phyloP scores from a whole-genome alignment of 2,113 vertebrate species.

The Pantherophis guttatus region DNA sequence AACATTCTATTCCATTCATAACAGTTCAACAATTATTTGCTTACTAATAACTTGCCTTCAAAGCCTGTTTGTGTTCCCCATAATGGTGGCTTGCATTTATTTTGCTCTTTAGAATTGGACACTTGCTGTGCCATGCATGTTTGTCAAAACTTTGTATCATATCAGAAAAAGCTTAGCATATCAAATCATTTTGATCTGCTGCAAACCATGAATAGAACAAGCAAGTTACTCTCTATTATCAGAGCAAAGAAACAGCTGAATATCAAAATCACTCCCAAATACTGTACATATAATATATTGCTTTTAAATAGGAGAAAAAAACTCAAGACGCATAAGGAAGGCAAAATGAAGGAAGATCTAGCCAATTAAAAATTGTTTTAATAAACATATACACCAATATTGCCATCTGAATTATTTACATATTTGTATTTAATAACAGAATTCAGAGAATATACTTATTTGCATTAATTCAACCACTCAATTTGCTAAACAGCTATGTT shows the following conservation, averaged over 20 bases:
- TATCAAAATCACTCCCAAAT: constrained; percentile 50
- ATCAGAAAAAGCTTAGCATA: constrained; percentile 78
- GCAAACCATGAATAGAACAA: constrained; percentile 66
- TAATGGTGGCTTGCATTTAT: constrained; percentile 93
- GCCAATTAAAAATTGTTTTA: constrained; percentile 13
- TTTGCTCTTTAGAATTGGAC: constrained; percentile 93
- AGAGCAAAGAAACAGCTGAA: constrained; percentile 58
- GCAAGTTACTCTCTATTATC: constrained; percentile 60
- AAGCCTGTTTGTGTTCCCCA: constrained; percentile 85
- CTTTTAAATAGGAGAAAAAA: neutral
- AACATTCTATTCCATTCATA: constrained; percentile 87
- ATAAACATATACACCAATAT: neutral
- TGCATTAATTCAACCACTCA: constrained; percentile 17
- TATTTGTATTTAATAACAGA: neutral
- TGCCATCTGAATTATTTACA: neutral
- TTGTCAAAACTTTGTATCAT: constrained; percentile 83
- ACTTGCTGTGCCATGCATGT: constrained; percentile 82
- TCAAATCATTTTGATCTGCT: constrained; percentile 72
- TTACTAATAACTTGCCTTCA: constrained; percentile 95
- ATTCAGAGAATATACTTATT: neutral
- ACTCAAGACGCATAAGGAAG: neutral
- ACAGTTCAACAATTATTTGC: constrained; percentile 94
- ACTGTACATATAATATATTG: constrained; percentile 14
- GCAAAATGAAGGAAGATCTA: constrained; percentile 6
- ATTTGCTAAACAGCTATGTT: neutral